Evolutionary conservation across 2,797 vertebrate species (phyloP), one percentile per base, ranked within the genome.

Genomic region (Garrulus glandarius): DNA sequence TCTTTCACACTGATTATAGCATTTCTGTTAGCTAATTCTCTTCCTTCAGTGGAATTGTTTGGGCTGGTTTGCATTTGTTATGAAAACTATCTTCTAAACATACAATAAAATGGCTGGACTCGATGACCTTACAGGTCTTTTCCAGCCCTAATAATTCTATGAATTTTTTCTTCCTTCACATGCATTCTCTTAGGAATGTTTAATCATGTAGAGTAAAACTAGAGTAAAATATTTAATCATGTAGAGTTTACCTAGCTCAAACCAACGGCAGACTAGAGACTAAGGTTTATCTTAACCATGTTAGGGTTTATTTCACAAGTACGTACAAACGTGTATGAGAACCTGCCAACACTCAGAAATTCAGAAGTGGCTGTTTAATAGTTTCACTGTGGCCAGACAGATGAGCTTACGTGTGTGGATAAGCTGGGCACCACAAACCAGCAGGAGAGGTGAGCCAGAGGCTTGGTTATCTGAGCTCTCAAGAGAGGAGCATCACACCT

Each of bases 341-440:
- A 81, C 39, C 60, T 86, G 30, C 56, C 53, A 46, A n/a, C n/a
- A 18, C 5, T 0, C 3, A 74, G 52, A 71, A 52, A 39, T 46
- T 36, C 19, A 30, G 11, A 53, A 37, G 55, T 6, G 50, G 15
- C 22, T 92, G 29, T 34, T 77, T 4, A 8, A 11, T 3, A 34
- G 26, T 34, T 13, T 84, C 53, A 5, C 34, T 22, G 50, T 57
- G 55, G 29, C 47, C 60, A 32, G 59, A n/a, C 21, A 61, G 67
- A 39, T 8, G 37, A 53, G 57, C 29, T 93, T 14, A 20, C 0
- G 0, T 5, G 50, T 19, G 10, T 32, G n/a, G n/a, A 32, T 67
- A 55, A 70, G 18, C 68, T 43, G 27, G 13, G 64, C 69, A 75
- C 36, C 47, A 72, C 55, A 75, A 71, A 21, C 15, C 37, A 29